These are phyloP conservation scores for chimpanzee (Pan troglodytes) DNA, from an alignment of 2,113 vertebrate species.

Conservation along the genomic window NHGRI_mPanTro3-v2.1_pri NC_072398.2:132248501-132249000, in stretches of 20 bases:
- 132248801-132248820: not conserved
- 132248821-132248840: not conserved
- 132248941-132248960: not conserved
- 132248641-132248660: not conserved
- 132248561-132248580: conserved; percentile 16
- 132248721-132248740: not conserved
- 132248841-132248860: not conserved
- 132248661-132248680: not conserved
- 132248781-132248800: not conserved
- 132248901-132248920: not conserved
- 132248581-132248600: not conserved
- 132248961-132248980: not conserved
- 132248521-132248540: not conserved
- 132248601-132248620: not conserved
- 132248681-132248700: not conserved
- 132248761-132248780: not conserved
- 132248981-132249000: not conserved
- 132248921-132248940: not conserved
- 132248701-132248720: not conserved
- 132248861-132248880: not conserved
- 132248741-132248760: not conserved
- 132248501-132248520: not conserved
- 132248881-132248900: not conserved
- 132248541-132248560: not conserved
- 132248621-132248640: conserved; percentile 15